Evolutionary conservation across 2,888 invertebrate genomes (phyloP).

Genomic region (Halocaridina rubra): DNA sequence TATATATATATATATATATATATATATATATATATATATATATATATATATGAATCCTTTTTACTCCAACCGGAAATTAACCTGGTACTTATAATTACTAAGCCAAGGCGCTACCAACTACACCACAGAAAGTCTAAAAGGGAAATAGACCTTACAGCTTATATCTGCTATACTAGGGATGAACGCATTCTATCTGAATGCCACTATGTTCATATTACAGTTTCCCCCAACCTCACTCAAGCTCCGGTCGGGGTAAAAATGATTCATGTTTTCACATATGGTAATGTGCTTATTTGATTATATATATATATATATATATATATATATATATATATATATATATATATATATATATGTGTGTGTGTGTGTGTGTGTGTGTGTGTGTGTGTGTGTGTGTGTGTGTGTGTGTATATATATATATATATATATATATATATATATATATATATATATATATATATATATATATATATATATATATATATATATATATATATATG

Average conservation of each 20-base stretch:
- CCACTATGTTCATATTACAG: too few species aligned
- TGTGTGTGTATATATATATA: background rate
- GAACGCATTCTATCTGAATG: too few species aligned
- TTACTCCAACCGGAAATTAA: too few species aligned
- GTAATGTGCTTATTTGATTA: too few species aligned
- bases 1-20: too few species aligned
- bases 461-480: constrained; percentile 14
- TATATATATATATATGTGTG: background rate
- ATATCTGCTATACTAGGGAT: background rate
- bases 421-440: background rate
- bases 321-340: constrained; percentile 14
- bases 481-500: constrained; percentile 2
- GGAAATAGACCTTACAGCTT: background rate
- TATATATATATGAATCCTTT: background rate
- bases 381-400: background rate
- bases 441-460: background rate
- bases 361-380: too few species aligned
- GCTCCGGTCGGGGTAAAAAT: too few species aligned
- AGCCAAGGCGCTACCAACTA: too few species aligned
- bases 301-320: background rate
- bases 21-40: constrained; percentile 10
- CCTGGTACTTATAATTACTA: too few species aligned
- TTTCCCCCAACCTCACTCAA: too few species aligned
- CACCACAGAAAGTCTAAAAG: too few species aligned
- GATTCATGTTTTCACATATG: too few species aligned